Percentiles rank a stretch among this genome's conserved stretches.
phyloP scores from a whole-genome alignment of 2,888 invertebrate species.

The Uropetala carovei region DNA sequence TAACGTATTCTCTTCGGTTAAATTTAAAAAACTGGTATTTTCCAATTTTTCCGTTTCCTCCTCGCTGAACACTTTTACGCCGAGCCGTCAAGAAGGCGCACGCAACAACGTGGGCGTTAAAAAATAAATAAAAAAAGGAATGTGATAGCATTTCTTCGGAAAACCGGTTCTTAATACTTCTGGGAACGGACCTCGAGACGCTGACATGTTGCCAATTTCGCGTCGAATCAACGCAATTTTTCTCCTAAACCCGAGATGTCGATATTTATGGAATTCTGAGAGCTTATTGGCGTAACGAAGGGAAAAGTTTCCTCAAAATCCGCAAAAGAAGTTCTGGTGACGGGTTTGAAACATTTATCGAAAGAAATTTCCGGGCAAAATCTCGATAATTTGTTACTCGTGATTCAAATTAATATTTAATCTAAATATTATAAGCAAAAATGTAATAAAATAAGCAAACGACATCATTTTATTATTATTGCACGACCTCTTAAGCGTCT shows the following conservation, averaged over 20 bases:
- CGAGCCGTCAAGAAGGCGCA: neutral
- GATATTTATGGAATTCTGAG: neutral
- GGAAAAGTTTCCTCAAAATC: neutral
- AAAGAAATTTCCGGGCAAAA: too few relatives aligned
- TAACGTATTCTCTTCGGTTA: neutral
- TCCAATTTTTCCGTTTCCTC: neutral
- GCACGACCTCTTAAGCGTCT: too few relatives aligned
- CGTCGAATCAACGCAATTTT: neutral
- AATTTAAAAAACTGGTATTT: neutral
- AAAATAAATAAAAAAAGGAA: neutral
- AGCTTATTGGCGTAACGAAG: neutral
- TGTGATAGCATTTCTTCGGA: neutral
- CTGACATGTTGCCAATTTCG: constrained; percentile 4
- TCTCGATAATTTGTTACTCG: too few relatives aligned
- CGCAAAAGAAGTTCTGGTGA: too few relatives aligned
- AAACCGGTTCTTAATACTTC: constrained; percentile 29
- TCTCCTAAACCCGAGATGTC: neutral
- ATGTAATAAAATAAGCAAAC: too few relatives aligned
- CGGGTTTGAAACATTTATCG: too few relatives aligned
- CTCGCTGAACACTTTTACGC: neutral
- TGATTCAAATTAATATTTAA: too few relatives aligned
- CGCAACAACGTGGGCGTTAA: neutral
- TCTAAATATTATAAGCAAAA: too few relatives aligned
- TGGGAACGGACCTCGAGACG: neutral
- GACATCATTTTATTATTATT: too few relatives aligned